A percentile compares a stretch with the other conserved stretches of the same genome.
Conservation (phyloP, 1,140 invertebrate species). For the Caligus rogercresseyi region DNA sequence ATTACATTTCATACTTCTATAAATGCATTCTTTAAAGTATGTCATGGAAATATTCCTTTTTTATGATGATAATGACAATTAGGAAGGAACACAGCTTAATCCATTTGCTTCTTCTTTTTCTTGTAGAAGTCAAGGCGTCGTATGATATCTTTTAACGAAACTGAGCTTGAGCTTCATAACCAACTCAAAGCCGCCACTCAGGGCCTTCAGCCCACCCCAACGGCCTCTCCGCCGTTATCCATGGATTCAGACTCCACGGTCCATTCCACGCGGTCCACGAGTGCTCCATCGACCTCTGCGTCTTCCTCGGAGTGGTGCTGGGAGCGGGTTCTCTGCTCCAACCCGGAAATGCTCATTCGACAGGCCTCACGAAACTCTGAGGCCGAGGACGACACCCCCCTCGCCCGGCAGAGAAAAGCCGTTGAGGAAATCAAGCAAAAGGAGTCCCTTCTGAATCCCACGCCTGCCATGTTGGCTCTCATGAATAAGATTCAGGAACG, state of each 20-base stretch:
- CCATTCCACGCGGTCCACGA: not conserved
- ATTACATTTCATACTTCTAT: too few species aligned
- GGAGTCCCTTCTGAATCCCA: constrained; percentile 14
- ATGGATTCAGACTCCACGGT: not conserved
- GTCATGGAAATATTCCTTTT: too few species aligned
- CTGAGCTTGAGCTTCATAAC: not conserved
- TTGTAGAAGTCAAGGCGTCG: not conserved
- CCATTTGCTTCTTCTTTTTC: not conserved
- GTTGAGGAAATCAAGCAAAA: constrained; percentile 1
- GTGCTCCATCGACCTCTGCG: not conserved
- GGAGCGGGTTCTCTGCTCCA: constrained; percentile 10
- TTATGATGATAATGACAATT: too few species aligned
- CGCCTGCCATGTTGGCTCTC: constrained; percentile 7
- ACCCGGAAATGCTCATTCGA: constrained; percentile 17
- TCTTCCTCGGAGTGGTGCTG: constrained; percentile 10
- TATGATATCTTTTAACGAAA: not conserved
- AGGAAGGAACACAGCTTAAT: too few species aligned
- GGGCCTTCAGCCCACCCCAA: not conserved
- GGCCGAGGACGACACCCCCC: constrained; percentile 2
- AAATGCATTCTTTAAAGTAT: too few species aligned
- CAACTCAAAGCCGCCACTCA: not conserved
- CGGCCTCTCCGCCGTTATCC: not conserved
- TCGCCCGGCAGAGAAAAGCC: not conserved
- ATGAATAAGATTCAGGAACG: constrained; percentile 5
- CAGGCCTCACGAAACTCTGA: constrained; percentile 15